A percentile compares a stretch with the other conserved stretches of the same genome.
phyloP scores from a whole-genome alignment of 2,888 invertebrate genomes.

The Autographa pulchrina region DNA sequence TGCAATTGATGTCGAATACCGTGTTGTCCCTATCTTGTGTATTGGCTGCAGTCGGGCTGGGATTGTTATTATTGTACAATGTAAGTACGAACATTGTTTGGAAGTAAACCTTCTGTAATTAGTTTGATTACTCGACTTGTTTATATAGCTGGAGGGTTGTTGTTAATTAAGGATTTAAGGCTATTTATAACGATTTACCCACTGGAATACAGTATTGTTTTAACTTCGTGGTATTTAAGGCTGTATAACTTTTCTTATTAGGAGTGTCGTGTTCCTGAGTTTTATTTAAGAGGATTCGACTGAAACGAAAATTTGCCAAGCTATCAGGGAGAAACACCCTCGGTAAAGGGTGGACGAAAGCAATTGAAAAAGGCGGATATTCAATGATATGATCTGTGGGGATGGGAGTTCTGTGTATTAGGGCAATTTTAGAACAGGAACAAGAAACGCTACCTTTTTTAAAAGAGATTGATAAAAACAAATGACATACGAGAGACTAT shows the following conservation, averaged over 20 bases:
- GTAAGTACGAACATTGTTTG: constrained; percentile 13
- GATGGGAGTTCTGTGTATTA: constrained; percentile 45
- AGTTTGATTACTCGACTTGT: constrained; percentile 52
- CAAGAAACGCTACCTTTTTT: neutral
- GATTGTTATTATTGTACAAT: constrained; percentile 19
- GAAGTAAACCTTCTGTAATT: constrained; percentile 38
- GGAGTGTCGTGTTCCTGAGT: constrained; percentile 1
- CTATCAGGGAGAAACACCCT: constrained; percentile 34
- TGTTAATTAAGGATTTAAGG: constrained; percentile 33
- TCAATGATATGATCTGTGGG: constrained; percentile 52
- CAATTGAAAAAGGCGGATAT: constrained; percentile 56
- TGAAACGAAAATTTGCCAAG: neutral
- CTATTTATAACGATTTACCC: constrained; percentile 28
- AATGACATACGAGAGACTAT: neutral
- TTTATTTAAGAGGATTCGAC: neutral
- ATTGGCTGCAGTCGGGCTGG: constrained; percentile 20
- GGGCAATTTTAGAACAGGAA: constrained; percentile 37
- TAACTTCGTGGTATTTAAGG: constrained; percentile 1
- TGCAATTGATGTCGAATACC: constrained; percentile 24
- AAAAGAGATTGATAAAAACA: neutral
- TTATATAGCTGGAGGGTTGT: constrained; percentile 39
- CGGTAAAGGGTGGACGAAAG: constrained; percentile 47
- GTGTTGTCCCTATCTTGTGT: constrained; percentile 29
- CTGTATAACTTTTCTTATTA: neutral
- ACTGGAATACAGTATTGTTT: neutral